Conservation (phyloP, 2,113 vertebrate species). For the Austrofundulus limnaeus region DNA sequence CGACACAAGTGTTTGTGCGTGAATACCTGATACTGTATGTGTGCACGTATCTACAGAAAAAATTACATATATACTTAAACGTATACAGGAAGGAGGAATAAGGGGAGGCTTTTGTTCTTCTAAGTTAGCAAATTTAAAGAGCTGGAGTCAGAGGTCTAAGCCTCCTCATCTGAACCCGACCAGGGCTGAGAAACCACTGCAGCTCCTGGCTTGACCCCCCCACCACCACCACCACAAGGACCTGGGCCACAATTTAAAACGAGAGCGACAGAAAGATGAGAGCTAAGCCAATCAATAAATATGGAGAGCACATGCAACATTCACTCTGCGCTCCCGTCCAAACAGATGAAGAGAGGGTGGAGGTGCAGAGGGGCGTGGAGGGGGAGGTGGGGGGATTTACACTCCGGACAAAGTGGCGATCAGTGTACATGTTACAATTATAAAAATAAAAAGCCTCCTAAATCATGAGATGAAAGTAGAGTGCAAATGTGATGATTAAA, state of each 20-base stretch:
- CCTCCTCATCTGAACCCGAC: conserved; percentile 41
- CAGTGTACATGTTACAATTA: conserved; percentile 60
- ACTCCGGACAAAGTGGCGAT: conserved; percentile 34
- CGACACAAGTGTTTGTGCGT: conserved; percentile 1
- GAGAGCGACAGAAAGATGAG: conserved; percentile 72
- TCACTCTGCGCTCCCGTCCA: conserved; percentile 26
- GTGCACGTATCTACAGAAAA: not conserved
- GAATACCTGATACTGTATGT: not conserved
- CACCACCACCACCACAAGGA: conserved; percentile 8
- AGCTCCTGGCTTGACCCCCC: conserved; percentile 31
- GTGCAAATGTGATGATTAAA: conserved; percentile 74
- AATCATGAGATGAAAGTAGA: conserved; percentile 73
- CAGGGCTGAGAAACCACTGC: conserved; percentile 39
- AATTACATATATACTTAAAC: not conserved
- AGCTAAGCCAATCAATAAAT: conserved; percentile 68
- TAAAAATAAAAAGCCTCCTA: conserved; percentile 78
- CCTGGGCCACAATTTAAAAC: conserved; percentile 61
- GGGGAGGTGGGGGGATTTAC: conserved; percentile 50
- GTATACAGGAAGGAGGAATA: conserved; percentile 16
- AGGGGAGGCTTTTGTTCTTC: conserved; percentile 34
- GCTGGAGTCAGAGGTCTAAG: conserved; percentile 45
- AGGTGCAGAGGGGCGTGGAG: no score
- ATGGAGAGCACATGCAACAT: no score
- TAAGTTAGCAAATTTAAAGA: conserved; percentile 66
- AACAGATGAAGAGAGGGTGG: no score